Evolutionary conservation across 2,888 invertebrate species (phyloP).

Genomic region (Eupithecia tripunctaria): DNA sequence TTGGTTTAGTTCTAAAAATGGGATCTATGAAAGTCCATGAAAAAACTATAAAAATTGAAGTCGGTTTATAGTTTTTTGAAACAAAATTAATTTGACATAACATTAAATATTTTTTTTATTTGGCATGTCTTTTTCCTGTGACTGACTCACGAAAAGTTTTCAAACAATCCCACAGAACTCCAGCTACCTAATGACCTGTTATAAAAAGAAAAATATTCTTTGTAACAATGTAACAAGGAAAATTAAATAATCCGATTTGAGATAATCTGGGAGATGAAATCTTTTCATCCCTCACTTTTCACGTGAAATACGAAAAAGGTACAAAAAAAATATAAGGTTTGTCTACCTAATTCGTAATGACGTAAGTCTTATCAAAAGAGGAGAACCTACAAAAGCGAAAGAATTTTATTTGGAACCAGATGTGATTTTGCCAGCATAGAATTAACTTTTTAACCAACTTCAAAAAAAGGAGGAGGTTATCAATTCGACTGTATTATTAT

Average conservation of each 20-base stretch:
- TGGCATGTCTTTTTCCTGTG: background rate
- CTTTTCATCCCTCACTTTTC: constrained; percentile 20
- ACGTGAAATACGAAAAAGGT: constrained; percentile 5
- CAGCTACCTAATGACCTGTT: constrained; percentile 4
- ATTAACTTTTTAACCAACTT: no score
- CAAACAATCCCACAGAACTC: background rate
- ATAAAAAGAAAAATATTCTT: constrained; percentile 13
- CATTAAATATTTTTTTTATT: no score
- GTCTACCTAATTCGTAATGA: background rate
- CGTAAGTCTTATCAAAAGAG: constrained; percentile 1
- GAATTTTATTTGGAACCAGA: background rate
- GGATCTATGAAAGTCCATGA: no score
- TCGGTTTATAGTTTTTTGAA: no score
- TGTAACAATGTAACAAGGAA: constrained; percentile 25
- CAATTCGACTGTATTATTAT: no score
- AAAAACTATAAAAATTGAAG: no score
- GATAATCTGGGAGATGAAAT: constrained; percentile 22
- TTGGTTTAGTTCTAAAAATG: no score
- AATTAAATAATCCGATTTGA: constrained; percentile 28
- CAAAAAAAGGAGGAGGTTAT: no score
- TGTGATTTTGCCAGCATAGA: background rate
- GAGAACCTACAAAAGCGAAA: background rate
- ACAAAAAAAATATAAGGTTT: constrained; percentile 10
- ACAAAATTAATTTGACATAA: no score
- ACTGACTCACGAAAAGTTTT: background rate